Evolutionary conservation across 2,113 vertebrate genomes (phyloP).

Genomic region (Sturnus vulgaris): DNA sequence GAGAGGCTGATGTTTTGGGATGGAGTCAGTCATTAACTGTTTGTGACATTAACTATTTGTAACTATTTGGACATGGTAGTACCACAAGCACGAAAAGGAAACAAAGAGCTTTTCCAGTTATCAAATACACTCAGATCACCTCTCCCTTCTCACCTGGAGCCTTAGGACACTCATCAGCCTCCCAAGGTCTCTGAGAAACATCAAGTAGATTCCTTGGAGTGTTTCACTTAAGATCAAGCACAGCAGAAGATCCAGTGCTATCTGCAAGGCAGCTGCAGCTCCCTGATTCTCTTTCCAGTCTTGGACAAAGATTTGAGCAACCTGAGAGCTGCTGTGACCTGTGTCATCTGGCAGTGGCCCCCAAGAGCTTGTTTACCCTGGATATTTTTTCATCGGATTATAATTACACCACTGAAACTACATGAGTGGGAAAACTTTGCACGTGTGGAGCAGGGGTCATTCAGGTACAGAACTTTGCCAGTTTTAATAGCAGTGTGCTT

Average conservation of each 20-base stretch:
- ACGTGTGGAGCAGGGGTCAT: neutral
- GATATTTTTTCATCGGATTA: neutral
- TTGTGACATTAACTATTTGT: neutral
- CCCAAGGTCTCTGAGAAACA: neutral
- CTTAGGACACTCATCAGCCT: neutral
- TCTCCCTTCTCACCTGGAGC: neutral
- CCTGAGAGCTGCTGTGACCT: constrained; percentile 11
- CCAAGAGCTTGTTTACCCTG: constrained; percentile 4
- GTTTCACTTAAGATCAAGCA: neutral
- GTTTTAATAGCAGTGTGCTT: neutral
- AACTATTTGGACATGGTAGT: neutral
- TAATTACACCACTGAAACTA: neutral
- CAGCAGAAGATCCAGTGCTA: neutral
- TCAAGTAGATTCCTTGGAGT: neutral
- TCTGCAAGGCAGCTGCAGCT: neutral
- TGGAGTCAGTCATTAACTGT: neutral
- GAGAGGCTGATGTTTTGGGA: neutral
- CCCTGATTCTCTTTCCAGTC: neutral
- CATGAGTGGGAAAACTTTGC: neutral
- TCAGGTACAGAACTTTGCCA: neutral
- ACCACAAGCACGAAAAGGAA: neutral
- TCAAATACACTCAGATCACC: neutral
- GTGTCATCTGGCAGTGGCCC: constrained; percentile 3
- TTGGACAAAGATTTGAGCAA: neutral
- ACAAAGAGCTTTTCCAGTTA: neutral